Evolutionary conservation across 2,113 vertebrate species (phyloP).

Genomic region (Rutilus rutilus): DNA sequence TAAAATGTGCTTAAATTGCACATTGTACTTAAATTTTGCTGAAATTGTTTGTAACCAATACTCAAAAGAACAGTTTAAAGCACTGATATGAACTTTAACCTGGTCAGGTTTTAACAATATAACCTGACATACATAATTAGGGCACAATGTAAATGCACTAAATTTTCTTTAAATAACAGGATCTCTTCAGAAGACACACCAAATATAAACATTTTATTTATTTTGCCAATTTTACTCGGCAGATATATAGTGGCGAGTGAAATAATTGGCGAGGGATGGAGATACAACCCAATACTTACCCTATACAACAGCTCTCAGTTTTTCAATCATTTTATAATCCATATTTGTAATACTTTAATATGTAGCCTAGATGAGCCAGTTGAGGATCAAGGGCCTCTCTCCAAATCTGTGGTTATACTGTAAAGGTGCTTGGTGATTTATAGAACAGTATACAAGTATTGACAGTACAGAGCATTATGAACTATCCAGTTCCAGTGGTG

Average conservation of each 20-base stretch:
- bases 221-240: background rate
- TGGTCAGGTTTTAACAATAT: background rate
- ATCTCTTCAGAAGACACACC: background rate
- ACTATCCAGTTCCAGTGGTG: constrained; percentile 15
- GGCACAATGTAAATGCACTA: background rate
- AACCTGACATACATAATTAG: background rate
- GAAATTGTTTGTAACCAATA: too few species aligned
- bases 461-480: background rate
- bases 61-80: background rate
- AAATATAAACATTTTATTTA: background rate
- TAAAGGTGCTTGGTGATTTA: background rate
- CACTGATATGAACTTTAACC: background rate
- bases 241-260: background rate
- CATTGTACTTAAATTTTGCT: too few species aligned
- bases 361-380: background rate
- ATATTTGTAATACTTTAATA: background rate
- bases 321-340: background rate
- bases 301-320: background rate
- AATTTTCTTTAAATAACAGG: background rate
- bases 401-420: background rate
- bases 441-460: constrained; percentile 17
- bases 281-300: background rate
- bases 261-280: background rate
- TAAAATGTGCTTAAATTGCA: too few species aligned
- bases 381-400: background rate